Conservation (phyloP, 2,113 vertebrate genomes). For the Mormoops blainvillei region DNA sequence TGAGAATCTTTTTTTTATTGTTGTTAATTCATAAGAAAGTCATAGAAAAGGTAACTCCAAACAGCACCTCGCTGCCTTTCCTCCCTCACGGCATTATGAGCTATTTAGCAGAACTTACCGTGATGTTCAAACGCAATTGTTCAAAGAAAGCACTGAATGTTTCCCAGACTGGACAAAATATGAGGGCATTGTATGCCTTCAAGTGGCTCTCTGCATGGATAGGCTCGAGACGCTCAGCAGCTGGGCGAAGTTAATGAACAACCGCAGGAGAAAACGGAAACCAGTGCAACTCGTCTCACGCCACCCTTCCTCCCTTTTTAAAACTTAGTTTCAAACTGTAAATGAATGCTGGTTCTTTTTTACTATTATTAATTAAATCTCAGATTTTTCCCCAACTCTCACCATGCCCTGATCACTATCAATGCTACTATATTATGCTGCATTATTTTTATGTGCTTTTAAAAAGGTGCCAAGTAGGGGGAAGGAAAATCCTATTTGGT, state of each 20-base stretch:
- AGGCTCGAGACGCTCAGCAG: not conserved
- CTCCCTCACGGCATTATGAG: not conserved
- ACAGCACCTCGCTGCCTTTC: not conserved
- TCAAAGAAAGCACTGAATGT: conserved; percentile 37
- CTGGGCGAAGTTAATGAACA: not conserved
- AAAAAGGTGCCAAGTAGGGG: not conserved
- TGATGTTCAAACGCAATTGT: conserved; percentile 20
- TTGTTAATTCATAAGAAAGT: conserved; percentile 35
- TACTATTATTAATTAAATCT: not conserved
- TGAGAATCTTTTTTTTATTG: not conserved
- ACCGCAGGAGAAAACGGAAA: not conserved
- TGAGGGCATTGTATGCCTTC: conserved; percentile 25
- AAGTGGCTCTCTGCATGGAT: conserved; percentile 3
- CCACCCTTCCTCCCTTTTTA: not conserved
- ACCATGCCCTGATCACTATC: not conserved
- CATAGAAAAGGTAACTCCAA: not conserved
- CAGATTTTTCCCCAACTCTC: not conserved
- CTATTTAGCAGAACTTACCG: conserved; percentile 30
- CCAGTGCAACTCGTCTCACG: not conserved
- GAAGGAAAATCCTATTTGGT: not conserved
- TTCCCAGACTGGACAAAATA: not conserved
- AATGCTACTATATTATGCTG: not conserved
- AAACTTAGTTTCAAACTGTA: not conserved
- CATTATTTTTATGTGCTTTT: not conserved
- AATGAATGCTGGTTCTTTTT: not conserved